Base-by-base conservation (phyloP, 2,888 invertebrate genomes). In the Folsomia manolachei region DNA sequence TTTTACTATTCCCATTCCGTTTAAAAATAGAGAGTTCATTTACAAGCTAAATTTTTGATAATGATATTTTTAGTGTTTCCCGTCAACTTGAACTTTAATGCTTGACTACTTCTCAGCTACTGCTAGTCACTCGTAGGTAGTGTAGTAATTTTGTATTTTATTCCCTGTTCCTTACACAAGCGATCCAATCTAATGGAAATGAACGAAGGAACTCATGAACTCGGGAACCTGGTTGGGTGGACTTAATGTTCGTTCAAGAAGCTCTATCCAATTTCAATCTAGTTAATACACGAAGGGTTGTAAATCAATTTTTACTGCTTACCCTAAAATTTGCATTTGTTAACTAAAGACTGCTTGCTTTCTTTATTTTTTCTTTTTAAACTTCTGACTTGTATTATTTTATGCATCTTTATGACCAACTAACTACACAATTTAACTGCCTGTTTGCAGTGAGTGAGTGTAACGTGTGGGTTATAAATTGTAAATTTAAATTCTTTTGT, bases 281-380 rank as follows among this genome's bases (percentile, higher is more conserved):
- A 19, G 11, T 51, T 52, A 66, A 25, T 60, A 67, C 60, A 25
- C 14, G 4, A 67, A 25, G 25, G 67, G 23, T 67, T 56, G 21
- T 53, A 67, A 67, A 60, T 67, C 67, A 67, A 53, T 4, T 63
- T 66, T 67, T 56, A 53, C 26, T 2, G 11, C 25, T 9, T 1
- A 25, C 19, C 2, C 23, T 67, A 67, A 67, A 67, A 67, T 67
- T 67, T 56, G 67, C 67, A 67, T 67, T 67, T 67, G 56, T 67
- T 67, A 39, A 39, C 39, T 39, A 67, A 67, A 67, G 56, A 53
- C 56, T 67, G 39, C 26, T 26, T 67, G 39, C 26, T 18, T 66
- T 66, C 56, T 56, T 56, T n/a, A 56, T 56, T 56, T 19, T 21
- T 56, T 19, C 4, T 56, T 56, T 56, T 19, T 56, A 18, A 56